Evolutionary conservation across 2,797 vertebrate species (phyloP), one percentile per base, ranked within the genome.

Genomic region (Dendrocincla tyrannina): DNA sequence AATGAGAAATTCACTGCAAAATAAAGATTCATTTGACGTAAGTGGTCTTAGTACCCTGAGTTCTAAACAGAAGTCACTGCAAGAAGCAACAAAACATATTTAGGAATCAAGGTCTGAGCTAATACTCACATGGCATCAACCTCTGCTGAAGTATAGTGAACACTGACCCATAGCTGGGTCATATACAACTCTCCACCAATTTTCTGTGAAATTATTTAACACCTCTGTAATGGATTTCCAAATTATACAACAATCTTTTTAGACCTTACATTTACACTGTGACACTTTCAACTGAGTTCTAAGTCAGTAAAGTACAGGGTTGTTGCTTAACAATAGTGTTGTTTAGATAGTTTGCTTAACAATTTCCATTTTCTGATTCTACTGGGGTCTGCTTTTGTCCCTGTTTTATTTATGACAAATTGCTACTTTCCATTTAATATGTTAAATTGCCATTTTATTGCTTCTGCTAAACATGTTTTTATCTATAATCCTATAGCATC

Each of bases 381-480:
- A 16, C 53, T 77, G 49, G 52, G 52, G 41, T 63, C 52, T 83
- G 25, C 9, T 89, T 75, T 91, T 85, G 52, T 77, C 67, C 85
- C 41, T 76, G 7, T 60, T 83, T 89, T 74, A 63, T 80, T 80
- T 89, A 72, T 58, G n/a, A 83, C 64, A 89, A 56, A 72, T 80
- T 88, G 15, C 27, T 66, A 32, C n/a, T 55, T 64, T 7, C 15
- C 69, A 24, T 92, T 92, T 91, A 93, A 85, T 83, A 68, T 33
- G 25, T 83, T 89, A 77, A 89, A 90, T 35, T 86, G 58, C 20
- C 39, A 64, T 94, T 95, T 95, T 77, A 84, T 95, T 68, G 33
- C 50, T 90, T 86, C 24, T 88, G 73, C 30, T 96, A 91, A 91
- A 81, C 84, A 86, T 13, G 22, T n/a, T 95, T 93, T 94, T 66